These are phyloP conservation scores for Drosophila varians DNA, from an alignment of 1,140 invertebrate genomes.

Conservation along the genomic window DNA sequence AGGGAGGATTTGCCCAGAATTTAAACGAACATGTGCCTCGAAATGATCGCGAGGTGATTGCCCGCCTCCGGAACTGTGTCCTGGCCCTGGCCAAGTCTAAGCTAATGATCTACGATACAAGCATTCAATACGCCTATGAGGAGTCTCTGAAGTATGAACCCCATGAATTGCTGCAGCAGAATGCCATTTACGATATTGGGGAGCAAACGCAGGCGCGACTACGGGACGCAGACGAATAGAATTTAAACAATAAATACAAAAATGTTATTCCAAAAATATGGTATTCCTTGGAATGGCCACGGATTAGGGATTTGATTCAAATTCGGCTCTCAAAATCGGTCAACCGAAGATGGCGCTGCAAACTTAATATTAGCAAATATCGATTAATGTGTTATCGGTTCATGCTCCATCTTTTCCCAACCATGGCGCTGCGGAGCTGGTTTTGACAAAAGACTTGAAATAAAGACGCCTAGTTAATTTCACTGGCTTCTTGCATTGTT, in stretches of 20 bases:
- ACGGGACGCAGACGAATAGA: conserved; percentile 60
- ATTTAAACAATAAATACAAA: conserved; percentile 17
- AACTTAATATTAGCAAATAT: background rate
- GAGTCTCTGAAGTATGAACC: conserved; percentile 93
- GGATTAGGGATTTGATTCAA: too few species aligned
- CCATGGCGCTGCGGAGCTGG: too few species aligned
- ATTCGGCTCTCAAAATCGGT: too few species aligned
- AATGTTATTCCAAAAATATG: background rate
- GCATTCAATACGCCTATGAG: conserved; percentile 95
- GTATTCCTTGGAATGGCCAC: too few species aligned
- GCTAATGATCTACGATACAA: conserved; percentile 96
- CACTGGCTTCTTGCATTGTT: background rate
- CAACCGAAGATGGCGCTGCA: background rate
- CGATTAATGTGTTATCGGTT: background rate
- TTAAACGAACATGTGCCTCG: conserved; percentile 88
- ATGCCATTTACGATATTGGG: conserved; percentile 91
- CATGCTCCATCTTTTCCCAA: too few species aligned
- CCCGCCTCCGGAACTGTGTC: conserved; percentile 95
- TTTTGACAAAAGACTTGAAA: background rate
- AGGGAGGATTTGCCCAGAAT: conserved; percentile 92
- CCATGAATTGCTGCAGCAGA: conserved; percentile 91
- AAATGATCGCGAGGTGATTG: conserved; percentile 92
- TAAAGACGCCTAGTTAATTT: conserved; percentile 39
- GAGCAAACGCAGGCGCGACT: conserved; percentile 88
- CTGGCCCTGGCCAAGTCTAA: conserved; percentile 92